Conservation (phyloP, 2,797 vertebrate species). For the Hephaestus fuliginosus region DNA sequence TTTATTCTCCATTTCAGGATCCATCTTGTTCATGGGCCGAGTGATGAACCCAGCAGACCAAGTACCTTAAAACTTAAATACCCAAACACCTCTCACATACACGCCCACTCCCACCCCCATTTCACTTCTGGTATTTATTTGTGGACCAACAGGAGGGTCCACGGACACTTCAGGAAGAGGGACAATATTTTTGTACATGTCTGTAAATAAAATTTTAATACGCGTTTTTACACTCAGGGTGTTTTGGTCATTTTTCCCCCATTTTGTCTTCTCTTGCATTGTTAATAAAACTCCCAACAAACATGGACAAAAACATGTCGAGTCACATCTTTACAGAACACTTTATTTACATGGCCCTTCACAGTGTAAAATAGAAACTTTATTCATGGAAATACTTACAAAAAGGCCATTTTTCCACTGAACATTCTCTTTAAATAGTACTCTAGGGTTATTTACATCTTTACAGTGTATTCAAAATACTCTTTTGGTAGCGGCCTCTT, state of each 20-base stretch:
- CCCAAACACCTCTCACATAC: not conserved
- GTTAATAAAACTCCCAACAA: not conserved
- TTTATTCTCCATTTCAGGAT: slow-evolving; percentile 80
- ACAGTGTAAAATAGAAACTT: slow-evolving; percentile 98
- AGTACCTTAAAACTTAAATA: slow-evolving; percentile 34
- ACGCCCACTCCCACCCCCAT: slow-evolving; percentile 8
- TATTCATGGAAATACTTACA: slow-evolving; percentile 98
- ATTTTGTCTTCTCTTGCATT: slow-evolving; percentile 9
- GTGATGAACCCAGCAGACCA: slow-evolving; percentile 89
- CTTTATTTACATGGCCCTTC: slow-evolving; percentile 87
- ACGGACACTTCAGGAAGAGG: slow-evolving; percentile 77
- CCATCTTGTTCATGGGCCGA: slow-evolving; percentile 91
- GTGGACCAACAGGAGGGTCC: slow-evolving; percentile 65
- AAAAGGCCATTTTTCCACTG: slow-evolving; percentile 89
- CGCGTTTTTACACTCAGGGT: slow-evolving; percentile 68
- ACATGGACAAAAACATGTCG: not conserved
- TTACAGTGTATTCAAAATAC: slow-evolving; percentile 99
- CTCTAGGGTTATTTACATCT: slow-evolving; percentile 98
- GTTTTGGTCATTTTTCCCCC: slow-evolving; percentile 36
- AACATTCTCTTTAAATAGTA: slow-evolving; percentile 94
- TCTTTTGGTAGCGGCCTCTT: slow-evolving; percentile 87
- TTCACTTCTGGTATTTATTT: slow-evolving; percentile 80
- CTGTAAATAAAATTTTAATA: slow-evolving; percentile 88
- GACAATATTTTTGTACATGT: slow-evolving; percentile 84
- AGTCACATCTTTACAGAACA: slow-evolving; percentile 72